Evolutionary conservation across 2,888 invertebrate genomes (phyloP).

Genomic region (Acrocera orbiculus): DNA sequence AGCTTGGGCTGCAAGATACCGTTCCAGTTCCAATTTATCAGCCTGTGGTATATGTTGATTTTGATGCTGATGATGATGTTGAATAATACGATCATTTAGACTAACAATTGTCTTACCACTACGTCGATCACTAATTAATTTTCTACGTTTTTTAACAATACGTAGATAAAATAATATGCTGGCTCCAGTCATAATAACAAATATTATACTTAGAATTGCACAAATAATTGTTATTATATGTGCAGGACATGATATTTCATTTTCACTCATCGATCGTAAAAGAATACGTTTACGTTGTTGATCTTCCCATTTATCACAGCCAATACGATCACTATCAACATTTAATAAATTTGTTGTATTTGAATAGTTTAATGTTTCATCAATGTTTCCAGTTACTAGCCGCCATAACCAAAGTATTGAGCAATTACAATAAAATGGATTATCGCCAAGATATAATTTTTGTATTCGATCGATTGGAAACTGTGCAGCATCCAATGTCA

Average conservation of each 20-base stretch:
- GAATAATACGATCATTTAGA: conserved; percentile 30
- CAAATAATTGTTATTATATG: conserved; percentile 32
- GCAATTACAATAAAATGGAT: conserved; percentile 74
- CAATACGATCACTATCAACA: conserved; percentile 27
- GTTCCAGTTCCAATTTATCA: conserved; percentile 30
- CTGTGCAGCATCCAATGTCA: conserved; percentile 59
- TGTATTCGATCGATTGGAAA: conserved; percentile 66
- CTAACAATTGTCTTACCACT: conserved; percentile 29
- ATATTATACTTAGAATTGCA: conserved; percentile 26
- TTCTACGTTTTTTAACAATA: conserved; percentile 27
- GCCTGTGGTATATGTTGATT: conserved; percentile 11
- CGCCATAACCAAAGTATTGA: conserved; percentile 76
- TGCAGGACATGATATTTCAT: conserved; percentile 30
- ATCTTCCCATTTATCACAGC: conserved; percentile 27
- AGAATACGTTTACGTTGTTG: conserved; percentile 21
- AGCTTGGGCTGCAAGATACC: conserved; percentile 30
- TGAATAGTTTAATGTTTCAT: conserved; percentile 14
- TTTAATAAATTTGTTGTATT: conserved; percentile 13
- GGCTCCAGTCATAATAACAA: conserved; percentile 27
- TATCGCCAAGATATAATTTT: conserved; percentile 58
- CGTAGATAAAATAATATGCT: conserved; percentile 29
- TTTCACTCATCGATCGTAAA: conserved; percentile 26
- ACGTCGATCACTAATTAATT: conserved; percentile 26
- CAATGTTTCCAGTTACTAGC: conserved; percentile 33
- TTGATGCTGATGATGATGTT: conserved; percentile 23